Conservation (phyloP, 2,888 invertebrate species). For the Octonoba sinensis region DNA sequence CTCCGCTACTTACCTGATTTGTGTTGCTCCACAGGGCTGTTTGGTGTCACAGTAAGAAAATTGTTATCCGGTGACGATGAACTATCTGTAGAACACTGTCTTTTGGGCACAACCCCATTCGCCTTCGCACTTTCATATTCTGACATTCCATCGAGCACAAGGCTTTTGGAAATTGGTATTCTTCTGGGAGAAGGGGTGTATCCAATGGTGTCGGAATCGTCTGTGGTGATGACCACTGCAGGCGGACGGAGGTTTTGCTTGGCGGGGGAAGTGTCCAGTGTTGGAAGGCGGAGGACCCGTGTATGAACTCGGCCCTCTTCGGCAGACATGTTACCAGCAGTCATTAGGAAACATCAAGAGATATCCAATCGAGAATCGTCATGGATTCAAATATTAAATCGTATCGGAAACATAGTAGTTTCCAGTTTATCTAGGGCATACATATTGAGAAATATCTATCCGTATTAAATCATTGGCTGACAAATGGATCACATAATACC, state of each 20-base stretch:
- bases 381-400: too few relatives aligned
- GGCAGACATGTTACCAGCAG: constrained; percentile 31
- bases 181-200: background rate
- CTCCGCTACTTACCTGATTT: constrained; percentile 1
- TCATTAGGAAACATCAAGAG: constrained; percentile 10
- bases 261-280: constrained; percentile 43
- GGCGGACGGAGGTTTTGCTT: constrained; percentile 30
- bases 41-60: constrained; percentile 26
- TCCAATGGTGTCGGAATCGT: constrained; percentile 32
- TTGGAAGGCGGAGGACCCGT: constrained; percentile 38
- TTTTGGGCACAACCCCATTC: constrained; percentile 24
- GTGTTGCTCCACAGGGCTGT: constrained; percentile 20
- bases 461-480: too few relatives aligned
- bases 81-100: constrained; percentile 24
- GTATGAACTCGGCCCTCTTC: constrained; percentile 37
- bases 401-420: too few relatives aligned
- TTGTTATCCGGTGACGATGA: constrained; percentile 29
- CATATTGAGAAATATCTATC: too few relatives aligned
- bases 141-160: constrained; percentile 21
- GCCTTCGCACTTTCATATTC: background rate
- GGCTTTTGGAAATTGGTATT: constrained; percentile 40
- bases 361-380: too few relatives aligned
- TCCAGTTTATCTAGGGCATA: too few relatives aligned
- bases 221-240: constrained; percentile 40
- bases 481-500: too few relatives aligned